phyloP scores from a whole-genome alignment of 2,113 vertebrate species.

The Phrynosoma blainvillii region DNA sequence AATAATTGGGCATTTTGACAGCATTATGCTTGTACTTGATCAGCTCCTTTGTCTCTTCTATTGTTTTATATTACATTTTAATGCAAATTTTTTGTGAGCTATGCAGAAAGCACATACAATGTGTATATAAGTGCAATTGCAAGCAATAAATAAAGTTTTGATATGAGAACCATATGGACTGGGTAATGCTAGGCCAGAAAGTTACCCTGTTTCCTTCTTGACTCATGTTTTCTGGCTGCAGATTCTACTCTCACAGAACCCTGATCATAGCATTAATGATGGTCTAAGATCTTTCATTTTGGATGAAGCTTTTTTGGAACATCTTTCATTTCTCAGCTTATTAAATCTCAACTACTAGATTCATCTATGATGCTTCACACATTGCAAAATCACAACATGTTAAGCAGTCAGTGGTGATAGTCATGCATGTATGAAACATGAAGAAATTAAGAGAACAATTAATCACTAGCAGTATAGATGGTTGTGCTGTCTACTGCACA shows the following conservation, averaged over 20 bases:
- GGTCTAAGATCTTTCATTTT: no score
- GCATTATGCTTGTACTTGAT: no score
- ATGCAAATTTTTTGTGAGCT: no score
- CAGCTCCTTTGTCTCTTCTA: no score
- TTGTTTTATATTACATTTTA: no score
- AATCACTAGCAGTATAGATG: slow-evolving; percentile 23
- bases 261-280: background rate
- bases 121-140: background rate
- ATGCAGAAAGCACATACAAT: no score
- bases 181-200: background rate
- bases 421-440: background rate
- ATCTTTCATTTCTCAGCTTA: no score
- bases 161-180: background rate
- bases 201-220: background rate
- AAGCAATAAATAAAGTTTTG: no score
- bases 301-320: no score
- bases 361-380: background rate
- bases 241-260: background rate
- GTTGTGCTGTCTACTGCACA: background rate
- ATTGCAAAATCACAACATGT: background rate
- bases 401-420: slow-evolving; percentile 15
- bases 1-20: no score
- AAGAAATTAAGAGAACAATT: slow-evolving; percentile 32
- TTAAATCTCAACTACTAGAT: background rate
- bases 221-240: background rate